These are phyloP conservation scores for Drosophila lini DNA, from an alignment of 1,140 invertebrate genomes.

Conservation along the genomic window DNA sequence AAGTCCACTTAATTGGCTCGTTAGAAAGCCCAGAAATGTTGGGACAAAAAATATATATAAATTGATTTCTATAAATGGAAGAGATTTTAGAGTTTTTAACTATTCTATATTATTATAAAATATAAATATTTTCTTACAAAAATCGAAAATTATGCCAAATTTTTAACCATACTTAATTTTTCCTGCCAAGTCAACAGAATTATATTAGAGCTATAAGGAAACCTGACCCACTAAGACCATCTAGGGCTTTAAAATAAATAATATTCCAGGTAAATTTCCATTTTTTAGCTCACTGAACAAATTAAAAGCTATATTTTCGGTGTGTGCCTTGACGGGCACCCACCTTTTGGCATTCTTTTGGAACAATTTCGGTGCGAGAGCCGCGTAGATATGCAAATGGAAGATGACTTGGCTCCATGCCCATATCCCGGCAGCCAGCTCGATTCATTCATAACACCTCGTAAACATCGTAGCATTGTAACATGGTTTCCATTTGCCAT, in stretches of 20 bases:
- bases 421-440: neutral
- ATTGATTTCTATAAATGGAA: neutral
- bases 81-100: neutral
- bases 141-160: no score
- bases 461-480: constrained; percentile 27
- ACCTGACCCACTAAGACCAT: neutral
- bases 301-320: neutral
- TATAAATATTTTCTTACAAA: no score
- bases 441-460: constrained; percentile 40
- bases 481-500: constrained; percentile 60
- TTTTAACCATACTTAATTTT: neutral
- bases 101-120: no score
- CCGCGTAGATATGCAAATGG: constrained; percentile 40
- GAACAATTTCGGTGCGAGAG: neutral
- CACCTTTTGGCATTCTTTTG: constrained; percentile 19
- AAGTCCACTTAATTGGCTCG: constrained; percentile 32
- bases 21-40: constrained; percentile 5
- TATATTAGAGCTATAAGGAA: neutral
- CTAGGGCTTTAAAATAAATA: neutral
- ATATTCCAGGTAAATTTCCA: neutral
- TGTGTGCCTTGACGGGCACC: constrained; percentile 5
- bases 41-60: neutral
- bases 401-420: constrained; percentile 9
- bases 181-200: neutral
- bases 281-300: neutral